A percentile compares a stretch with the other conserved stretches of the same genome.
phyloP scores from a whole-genome alignment of 2,888 invertebrate species.

The Osmoderma eremita region DNA sequence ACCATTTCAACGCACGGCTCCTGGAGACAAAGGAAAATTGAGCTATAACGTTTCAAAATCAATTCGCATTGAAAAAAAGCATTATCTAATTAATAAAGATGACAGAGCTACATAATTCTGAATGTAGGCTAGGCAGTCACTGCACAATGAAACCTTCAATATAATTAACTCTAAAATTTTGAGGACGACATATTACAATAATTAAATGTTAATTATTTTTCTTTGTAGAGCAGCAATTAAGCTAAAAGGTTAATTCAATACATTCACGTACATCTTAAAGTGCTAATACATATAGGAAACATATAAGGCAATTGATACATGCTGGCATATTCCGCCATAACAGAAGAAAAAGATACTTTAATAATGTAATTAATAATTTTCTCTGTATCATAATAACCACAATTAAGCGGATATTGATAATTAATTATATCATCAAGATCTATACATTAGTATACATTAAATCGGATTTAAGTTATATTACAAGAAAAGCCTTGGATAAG shows the following conservation, averaged over 20 bases:
- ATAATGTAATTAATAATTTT: too few species aligned
- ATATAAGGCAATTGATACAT: not conserved
- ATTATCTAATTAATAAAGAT: constrained; percentile 25
- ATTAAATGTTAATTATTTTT: constrained; percentile 4
- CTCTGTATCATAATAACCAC: too few species aligned
- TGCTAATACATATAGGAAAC: not conserved
- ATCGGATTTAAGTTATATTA: too few species aligned
- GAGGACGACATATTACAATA: constrained; percentile 1
- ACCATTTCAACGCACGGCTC: not conserved
- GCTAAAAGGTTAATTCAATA: not conserved
- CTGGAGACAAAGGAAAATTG: not conserved
- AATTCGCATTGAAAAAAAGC: constrained; percentile 8
- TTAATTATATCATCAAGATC: too few species aligned
- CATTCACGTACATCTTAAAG: too few species aligned
- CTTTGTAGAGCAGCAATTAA: not conserved
- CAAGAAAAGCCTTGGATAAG: too few species aligned
- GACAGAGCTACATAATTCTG: constrained; percentile 6
- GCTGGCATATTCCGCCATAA: too few species aligned
- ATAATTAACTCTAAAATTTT: constrained; percentile 19
- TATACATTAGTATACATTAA: too few species aligned
- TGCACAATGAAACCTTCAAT: constrained; percentile 7
- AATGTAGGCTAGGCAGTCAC: constrained; percentile 33
- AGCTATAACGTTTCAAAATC: constrained; percentile 7
- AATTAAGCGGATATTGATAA: too few species aligned
- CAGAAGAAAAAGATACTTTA: too few species aligned